These are phyloP conservation scores for Chymomyza caudatula DNA, from an alignment of 2,888 invertebrate species.

Conservation along the genomic window DNA sequence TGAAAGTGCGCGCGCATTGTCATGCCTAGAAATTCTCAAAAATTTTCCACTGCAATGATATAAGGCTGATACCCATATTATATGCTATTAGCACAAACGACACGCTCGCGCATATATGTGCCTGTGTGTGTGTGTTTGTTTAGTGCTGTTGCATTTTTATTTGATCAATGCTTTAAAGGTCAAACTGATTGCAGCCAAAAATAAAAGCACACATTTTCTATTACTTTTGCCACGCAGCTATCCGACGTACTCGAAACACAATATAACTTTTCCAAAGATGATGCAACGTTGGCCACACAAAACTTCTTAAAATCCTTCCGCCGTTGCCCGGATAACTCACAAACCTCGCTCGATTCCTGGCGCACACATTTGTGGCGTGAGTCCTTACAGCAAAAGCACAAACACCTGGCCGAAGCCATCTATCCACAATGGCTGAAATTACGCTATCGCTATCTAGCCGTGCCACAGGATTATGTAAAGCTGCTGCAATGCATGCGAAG, in stretches of 20 bases:
- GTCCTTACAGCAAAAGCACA: constrained; percentile 86
- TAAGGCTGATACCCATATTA: constrained; percentile 4
- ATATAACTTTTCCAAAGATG: constrained; percentile 83
- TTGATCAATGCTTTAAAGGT: constrained; percentile 53
- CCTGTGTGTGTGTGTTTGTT: constrained; percentile 7
- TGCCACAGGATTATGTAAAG: constrained; percentile 84
- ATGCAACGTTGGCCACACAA: constrained; percentile 83
- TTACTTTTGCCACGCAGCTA: constrained; percentile 57
- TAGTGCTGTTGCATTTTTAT: constrained; percentile 30
- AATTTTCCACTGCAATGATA: constrained; percentile 59
- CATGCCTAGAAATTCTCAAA: constrained; percentile 35
- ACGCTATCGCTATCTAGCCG: constrained; percentile 86
- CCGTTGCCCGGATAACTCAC: constrained; percentile 88
- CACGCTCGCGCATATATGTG: constrained; percentile 8
- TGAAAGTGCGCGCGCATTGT: neutral
- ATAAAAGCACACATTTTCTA: constrained; percentile 2
- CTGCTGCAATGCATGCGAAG: constrained; percentile 85
- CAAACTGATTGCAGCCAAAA: constrained; percentile 35
- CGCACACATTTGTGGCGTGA: constrained; percentile 87
- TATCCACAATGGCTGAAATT: constrained; percentile 88
- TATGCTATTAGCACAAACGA: neutral
- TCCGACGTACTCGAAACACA: constrained; percentile 79
- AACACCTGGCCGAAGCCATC: constrained; percentile 85
- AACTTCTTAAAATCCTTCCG: constrained; percentile 87
- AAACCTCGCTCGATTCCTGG: constrained; percentile 87